These are phyloP conservation scores for Hirtodrosophila cameraria DNA, from an alignment of 2,888 invertebrate species.

Conservation along the genomic window DNA sequence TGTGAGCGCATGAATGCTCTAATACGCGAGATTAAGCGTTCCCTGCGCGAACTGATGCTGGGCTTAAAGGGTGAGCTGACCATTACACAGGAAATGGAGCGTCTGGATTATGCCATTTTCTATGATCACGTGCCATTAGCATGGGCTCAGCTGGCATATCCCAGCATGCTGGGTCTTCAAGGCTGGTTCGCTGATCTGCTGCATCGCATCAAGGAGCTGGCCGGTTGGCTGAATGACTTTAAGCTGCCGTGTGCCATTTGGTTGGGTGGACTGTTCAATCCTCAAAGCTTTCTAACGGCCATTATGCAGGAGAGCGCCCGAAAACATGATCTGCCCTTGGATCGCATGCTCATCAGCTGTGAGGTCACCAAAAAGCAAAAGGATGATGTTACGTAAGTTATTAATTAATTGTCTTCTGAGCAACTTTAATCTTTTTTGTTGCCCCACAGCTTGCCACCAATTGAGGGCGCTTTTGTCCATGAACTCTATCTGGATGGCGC, in stretches of 20 bases:
- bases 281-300: slow-evolving; percentile 97
- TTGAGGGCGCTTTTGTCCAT: slow-evolving; percentile 96
- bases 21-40: slow-evolving; percentile 92
- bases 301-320: slow-evolving; percentile 99
- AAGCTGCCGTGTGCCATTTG: slow-evolving; percentile 94
- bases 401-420: not conserved
- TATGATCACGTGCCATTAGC: slow-evolving; percentile 93
- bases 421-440: not conserved
- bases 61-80: slow-evolving; percentile 97
- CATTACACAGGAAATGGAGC: slow-evolving; percentile 97
- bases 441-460: slow-evolving; percentile 88
- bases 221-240: slow-evolving; percentile 93
- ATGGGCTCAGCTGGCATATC: slow-evolving; percentile 95
- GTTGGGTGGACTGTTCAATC: slow-evolving; percentile 98
- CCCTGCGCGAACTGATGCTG: slow-evolving; percentile 93
- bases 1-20: slow-evolving; percentile 97
- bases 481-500: slow-evolving; percentile 97
- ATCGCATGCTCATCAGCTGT: slow-evolving; percentile 97
- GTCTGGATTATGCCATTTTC: slow-evolving; percentile 92
- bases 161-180: slow-evolving; percentile 92
- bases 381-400: slow-evolving; percentile 91
- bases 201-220: slow-evolving; percentile 91
- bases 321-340: slow-evolving; percentile 97
- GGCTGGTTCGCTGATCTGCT: slow-evolving; percentile 95
- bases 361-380: slow-evolving; percentile 96